Conservation (phyloP, 1,140 invertebrate genomes). For the Trialeurodes vaporariorum region DNA sequence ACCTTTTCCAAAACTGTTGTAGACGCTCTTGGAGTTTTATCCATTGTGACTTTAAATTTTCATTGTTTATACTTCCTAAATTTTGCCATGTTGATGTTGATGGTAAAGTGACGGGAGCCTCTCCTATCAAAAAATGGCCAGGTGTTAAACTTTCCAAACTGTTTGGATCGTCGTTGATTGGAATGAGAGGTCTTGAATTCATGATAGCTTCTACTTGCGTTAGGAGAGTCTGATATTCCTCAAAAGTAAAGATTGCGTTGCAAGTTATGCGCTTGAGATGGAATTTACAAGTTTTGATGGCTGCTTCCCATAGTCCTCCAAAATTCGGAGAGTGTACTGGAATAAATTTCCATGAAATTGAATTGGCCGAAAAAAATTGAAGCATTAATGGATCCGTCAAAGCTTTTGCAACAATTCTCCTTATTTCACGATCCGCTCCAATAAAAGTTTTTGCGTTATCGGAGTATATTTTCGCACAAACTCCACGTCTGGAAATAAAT, state of each 20-base stretch:
- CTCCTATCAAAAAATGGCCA: neutral
- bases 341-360: neutral
- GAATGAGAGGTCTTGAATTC: neutral
- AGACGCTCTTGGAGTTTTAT: too few relatives aligned
- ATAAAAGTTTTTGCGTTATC: conserved; percentile 35
- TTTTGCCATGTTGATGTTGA: neutral
- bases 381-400: neutral
- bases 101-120: neutral
- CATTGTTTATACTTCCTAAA: too few relatives aligned
- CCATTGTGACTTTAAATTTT: too few relatives aligned
- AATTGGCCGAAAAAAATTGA: neutral
- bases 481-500: conserved; percentile 33
- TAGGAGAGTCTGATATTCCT: neutral
- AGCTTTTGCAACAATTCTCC: neutral
- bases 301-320: conserved; percentile 7
- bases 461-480: conserved; percentile 27
- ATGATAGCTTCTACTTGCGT: neutral
- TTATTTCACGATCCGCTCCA: conserved; percentile 19
- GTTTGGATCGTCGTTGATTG: neutral
- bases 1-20: too few relatives aligned
- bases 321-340: conserved; percentile 6
- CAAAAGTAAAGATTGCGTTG: neutral
- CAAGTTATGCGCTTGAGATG: neutral
- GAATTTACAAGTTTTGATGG: neutral
- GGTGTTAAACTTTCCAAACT: neutral